These are phyloP conservation scores for Elegia similella DNA, from an alignment of 2,888 invertebrate genomes.

Conservation along the genomic window DNA sequence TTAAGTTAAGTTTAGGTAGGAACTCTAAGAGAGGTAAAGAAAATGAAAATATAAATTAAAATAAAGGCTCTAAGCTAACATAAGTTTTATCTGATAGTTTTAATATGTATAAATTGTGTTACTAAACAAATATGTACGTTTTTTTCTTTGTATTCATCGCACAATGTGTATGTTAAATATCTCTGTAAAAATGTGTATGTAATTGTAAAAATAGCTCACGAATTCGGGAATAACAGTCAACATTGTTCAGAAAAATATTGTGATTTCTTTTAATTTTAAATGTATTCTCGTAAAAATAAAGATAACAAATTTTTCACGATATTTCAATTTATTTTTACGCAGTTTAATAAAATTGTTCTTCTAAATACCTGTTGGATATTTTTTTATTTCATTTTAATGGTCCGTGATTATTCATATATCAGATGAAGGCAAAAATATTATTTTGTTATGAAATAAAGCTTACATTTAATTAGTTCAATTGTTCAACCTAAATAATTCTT, in stretches of 20 bases:
- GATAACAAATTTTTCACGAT: too few relatives aligned
- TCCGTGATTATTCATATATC: neutral
- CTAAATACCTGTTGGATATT: too few relatives aligned
- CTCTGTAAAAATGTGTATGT: conserved; percentile 21
- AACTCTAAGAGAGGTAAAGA: conserved; percentile 41
- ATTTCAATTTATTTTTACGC: too few relatives aligned
- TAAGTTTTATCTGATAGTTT: conserved; percentile 18
- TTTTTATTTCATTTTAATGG: neutral
- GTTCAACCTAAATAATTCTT: neutral
- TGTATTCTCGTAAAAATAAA: too few relatives aligned
- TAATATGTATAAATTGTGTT: conserved; percentile 25
- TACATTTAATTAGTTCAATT: too few relatives aligned
- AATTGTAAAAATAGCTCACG: conserved; percentile 13
- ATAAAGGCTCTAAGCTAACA: conserved; percentile 42
- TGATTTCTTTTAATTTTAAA: too few relatives aligned
- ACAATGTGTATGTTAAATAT: conserved; percentile 23
- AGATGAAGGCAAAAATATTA: too few relatives aligned
- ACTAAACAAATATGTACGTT: conserved; percentile 18
- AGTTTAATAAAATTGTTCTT: too few relatives aligned
- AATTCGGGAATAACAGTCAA: neutral
- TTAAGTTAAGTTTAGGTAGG: conserved; percentile 33
- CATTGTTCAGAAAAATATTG: too few relatives aligned
- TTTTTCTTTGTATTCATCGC: conserved; percentile 22
- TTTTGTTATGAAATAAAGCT: too few relatives aligned
- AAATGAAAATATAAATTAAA: conserved; percentile 24